Percentiles rank a stretch among this genome's conserved stretches.
Conservation (phyloP, 2,797 vertebrate species). For the Synanceia verrucosa region DNA sequence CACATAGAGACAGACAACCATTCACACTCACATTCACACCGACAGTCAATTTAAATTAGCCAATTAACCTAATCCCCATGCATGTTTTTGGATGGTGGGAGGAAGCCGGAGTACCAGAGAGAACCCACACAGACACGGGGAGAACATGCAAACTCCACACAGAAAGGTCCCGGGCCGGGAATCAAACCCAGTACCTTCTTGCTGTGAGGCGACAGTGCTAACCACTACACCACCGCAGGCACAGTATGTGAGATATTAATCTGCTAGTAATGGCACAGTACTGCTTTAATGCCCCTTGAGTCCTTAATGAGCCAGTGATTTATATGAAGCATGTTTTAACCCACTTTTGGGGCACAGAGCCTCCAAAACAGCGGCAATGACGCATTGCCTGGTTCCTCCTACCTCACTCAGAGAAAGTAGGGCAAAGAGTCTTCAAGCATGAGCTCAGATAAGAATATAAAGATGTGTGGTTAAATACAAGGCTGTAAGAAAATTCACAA, state of each 20-base stretch:
- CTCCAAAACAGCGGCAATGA: slow-evolving; percentile 57
- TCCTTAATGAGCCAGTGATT: slow-evolving; percentile 72
- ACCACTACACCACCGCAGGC: no score
- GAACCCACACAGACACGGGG: no score
- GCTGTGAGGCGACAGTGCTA: no score
- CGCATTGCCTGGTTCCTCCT: slow-evolving; percentile 38
- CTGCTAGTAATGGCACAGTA: slow-evolving; percentile 29
- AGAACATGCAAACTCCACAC: no score
- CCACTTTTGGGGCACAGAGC: slow-evolving; percentile 61
- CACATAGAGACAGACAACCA: no score
- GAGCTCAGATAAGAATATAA: slow-evolving; percentile 30
- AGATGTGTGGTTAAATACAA: slow-evolving; percentile 9
- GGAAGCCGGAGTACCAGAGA: no score
- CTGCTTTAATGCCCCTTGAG: slow-evolving; percentile 47
- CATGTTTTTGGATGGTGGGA: no score
- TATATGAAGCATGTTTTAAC: slow-evolving; percentile 74
- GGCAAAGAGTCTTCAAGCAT: slow-evolving; percentile 33
- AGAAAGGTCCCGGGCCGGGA: no score
- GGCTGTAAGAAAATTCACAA: not conserved
- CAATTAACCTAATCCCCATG: no score
- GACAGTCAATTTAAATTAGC: no score
- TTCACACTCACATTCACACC: no score
- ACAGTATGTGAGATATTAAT: slow-evolving; percentile 46
- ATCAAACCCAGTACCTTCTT: no score
- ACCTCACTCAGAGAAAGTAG: slow-evolving; percentile 52